Base-by-base conservation (phyloP, 1,140 invertebrate species). In the Listronotus bonariensis region DNA sequence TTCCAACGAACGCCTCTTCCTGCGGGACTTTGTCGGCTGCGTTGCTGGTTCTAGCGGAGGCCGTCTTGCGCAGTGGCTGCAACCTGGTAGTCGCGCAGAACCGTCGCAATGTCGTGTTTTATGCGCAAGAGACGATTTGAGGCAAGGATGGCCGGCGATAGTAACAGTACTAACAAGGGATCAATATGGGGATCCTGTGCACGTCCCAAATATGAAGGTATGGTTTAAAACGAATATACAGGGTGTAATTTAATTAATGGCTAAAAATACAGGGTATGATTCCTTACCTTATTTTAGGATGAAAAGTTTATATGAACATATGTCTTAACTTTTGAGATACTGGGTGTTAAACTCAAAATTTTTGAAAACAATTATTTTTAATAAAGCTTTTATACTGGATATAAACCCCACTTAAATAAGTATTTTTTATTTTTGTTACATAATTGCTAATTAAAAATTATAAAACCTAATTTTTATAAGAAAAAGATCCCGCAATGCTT, bases 1-100 rank as follows among this genome's bases (percentile, higher is more conserved):
- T 74, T 93, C 93, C 20, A 95, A 96, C 79, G 95, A 97, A 76
- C 86, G 92, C n/a, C 86, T 94, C 48, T 99, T 98, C 78, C 86
- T 98, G 12, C 88, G 92, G 46, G 96, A 99, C 78, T 95, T 98
- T 72, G 92, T 98, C 14, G 84, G 87, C 8, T 93, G 93, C 60
- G 87, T 88, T 0, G 84, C 89, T 10, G 92, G 91, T 1, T 95
- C 94, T 0, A 93, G 92, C 67, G 96, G 96, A 0, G 95, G 94
- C 31, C 84, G 95, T 54, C 80, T 99, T 53, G 94, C 95, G 0
- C 88, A 92, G 78, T 98, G 96, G 95, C 79, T 99, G 38, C 93
- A 97, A 74, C 94, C 95, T 0, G 93, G 96, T 72, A 90, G 95
- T 9, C 91, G 91, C 58, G 89, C 98, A 1, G 96, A 97, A 81